A percentile compares a stretch with the other conserved stretches of the same genome.
phyloP scores from a whole-genome alignment of 1,140 invertebrate species.

The Episyrphus balteatus region DNA sequence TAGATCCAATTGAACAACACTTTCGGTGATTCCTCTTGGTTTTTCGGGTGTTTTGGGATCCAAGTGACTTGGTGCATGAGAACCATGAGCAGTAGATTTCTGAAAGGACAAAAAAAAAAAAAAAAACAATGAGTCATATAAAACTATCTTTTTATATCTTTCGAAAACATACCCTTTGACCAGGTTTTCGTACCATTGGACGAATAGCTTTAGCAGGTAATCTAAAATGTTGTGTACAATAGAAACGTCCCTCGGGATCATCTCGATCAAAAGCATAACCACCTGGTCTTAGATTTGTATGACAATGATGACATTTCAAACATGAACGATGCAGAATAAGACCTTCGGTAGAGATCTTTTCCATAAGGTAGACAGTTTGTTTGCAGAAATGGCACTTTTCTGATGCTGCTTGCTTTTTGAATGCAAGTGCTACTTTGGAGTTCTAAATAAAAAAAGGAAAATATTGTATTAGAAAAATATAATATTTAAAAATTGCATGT shows the following conservation, averaged over 20 bases:
- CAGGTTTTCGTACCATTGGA: conserved; percentile 13
- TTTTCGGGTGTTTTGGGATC: conserved; percentile 8
- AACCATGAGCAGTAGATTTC: not conserved
- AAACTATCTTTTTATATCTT: not conserved
- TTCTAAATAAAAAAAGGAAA: conserved; percentile 34
- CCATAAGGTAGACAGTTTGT: conserved; percentile 80
- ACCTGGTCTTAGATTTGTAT: conserved; percentile 32
- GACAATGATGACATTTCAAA: conserved; percentile 52
- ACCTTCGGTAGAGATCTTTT: conserved; percentile 73
- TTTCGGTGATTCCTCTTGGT: conserved; percentile 22
- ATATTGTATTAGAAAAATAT: not conserved
- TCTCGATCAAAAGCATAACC: conserved; percentile 67
- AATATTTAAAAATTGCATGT: too few relatives aligned
- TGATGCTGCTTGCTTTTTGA: conserved; percentile 53
- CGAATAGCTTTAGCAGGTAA: conserved; percentile 39
- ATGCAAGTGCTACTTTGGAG: conserved; percentile 44
- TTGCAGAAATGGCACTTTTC: conserved; percentile 80
- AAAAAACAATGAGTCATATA: not conserved
- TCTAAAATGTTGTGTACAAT: conserved; percentile 70
- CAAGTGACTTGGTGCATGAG: not conserved
- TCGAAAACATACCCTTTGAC: conserved; percentile 18
- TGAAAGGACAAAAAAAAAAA: conserved; percentile 4
- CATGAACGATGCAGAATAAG: conserved; percentile 78
- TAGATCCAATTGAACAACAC: conserved; percentile 44
- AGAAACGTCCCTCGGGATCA: conserved; percentile 61